Evolutionary conservation across 2,888 invertebrate species (phyloP).

Genomic region (Drosophila setosimentum): DNA sequence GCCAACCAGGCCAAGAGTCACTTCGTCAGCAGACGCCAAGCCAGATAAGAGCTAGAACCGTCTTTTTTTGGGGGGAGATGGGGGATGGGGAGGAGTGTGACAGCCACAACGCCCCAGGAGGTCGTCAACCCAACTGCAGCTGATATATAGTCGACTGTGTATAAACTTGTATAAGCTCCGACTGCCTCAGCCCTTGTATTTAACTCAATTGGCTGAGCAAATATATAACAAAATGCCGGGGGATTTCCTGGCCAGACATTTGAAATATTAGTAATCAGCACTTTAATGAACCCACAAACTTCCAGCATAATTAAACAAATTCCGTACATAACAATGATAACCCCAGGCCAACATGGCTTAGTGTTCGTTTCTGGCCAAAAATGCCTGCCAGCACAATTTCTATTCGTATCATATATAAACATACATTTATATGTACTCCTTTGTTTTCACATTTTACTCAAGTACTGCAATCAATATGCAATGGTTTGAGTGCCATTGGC

Average conservation of each 20-base stretch:
- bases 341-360: constrained; percentile 17
- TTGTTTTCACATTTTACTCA: constrained; percentile 19
- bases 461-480: constrained; percentile 29
- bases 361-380: constrained; percentile 16
- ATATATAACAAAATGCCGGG: constrained; percentile 8
- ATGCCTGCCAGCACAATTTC: constrained; percentile 12
- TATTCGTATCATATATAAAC: neutral
- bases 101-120: constrained; percentile 36
- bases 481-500: constrained; percentile 16
- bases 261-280: constrained; percentile 43
- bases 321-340: constrained; percentile 31
- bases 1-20: constrained; percentile 39
- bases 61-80: neutral
- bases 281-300: constrained; percentile 55
- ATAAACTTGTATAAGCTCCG: constrained; percentile 5
- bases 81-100: constrained; percentile 11
- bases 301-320: constrained; percentile 52
- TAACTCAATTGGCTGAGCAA: constrained; percentile 36
- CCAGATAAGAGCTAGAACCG: constrained; percentile 33
- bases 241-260: constrained; percentile 6
- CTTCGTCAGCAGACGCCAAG: constrained; percentile 27
- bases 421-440: neutral
- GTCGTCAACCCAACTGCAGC: constrained; percentile 9
- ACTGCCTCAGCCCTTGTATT: constrained; percentile 5
- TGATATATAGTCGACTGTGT: neutral